Evolutionary conservation across 2,113 vertebrate species (phyloP).

Genomic region (Rhabdomys dilectus): DNA sequence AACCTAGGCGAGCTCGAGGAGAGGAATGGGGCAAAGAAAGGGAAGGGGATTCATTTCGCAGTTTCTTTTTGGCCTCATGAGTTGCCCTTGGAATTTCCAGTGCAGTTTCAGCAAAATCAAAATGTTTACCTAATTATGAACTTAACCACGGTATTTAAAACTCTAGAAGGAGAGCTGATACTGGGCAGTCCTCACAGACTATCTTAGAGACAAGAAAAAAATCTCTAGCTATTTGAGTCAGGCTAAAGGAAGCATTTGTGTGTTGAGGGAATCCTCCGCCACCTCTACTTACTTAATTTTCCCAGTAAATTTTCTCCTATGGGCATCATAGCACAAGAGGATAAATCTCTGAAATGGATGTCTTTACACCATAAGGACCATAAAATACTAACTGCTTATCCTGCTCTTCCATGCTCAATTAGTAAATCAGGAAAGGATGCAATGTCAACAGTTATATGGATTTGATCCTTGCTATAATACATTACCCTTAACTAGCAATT

Average conservation of each 20-base stretch:
- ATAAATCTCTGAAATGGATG: background rate
- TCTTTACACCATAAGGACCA: background rate
- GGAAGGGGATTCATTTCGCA: background rate
- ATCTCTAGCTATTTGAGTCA: background rate
- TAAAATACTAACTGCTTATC: background rate
- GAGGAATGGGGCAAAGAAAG: rapidly evolving
- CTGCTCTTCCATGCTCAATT: background rate
- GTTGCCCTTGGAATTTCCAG: background rate
- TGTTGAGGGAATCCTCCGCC: background rate
- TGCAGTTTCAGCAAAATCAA: background rate
- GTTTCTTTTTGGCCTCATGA: background rate
- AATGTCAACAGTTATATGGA: background rate
- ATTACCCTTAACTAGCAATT: background rate
- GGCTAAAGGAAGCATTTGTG: background rate
- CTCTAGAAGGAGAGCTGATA: background rate
- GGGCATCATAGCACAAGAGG: background rate
- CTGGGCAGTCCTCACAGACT: background rate
- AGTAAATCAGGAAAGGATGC: background rate
- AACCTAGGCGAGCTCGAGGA: background rate
- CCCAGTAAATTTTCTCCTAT: background rate
- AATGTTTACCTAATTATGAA: background rate
- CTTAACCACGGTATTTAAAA: background rate
- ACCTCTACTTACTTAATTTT: background rate
- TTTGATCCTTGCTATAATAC: background rate
- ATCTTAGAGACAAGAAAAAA: background rate